Evolutionary conservation across 2,888 invertebrate genomes (phyloP).

Genomic region (Rotaria magnacalcarata): DNA sequence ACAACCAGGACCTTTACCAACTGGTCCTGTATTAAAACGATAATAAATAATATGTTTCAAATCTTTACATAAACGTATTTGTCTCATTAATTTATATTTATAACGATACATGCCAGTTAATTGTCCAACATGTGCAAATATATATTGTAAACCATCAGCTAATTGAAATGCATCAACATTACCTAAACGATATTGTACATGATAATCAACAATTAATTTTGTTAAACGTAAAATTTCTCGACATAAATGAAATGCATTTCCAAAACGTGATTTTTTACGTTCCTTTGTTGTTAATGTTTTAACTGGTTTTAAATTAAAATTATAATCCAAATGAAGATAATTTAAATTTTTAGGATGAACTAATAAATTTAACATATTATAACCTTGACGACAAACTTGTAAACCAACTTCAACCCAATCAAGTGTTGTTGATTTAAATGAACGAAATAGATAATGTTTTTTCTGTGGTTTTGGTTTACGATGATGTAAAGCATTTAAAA

Average conservation of each 20-base stretch:
- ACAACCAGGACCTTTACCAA: slow-evolving; percentile 95
- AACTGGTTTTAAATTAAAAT: slow-evolving; percentile 98
- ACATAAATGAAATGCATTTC: slow-evolving; percentile 89
- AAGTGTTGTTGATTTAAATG: slow-evolving; percentile 96
- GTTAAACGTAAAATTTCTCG: slow-evolving; percentile 96
- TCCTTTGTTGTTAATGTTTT: slow-evolving; percentile 98
- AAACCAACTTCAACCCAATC: slow-evolving; percentile 6
- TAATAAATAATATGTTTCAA: slow-evolving; percentile 98
- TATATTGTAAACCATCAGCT: slow-evolving; percentile 94
- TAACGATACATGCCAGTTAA: slow-evolving; percentile 99
- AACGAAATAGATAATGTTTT: slow-evolving; percentile 91
- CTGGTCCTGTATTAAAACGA: slow-evolving; percentile 94
- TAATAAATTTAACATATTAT: slow-evolving; percentile 87
- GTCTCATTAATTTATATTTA: slow-evolving; percentile 90
- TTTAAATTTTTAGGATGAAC: slow-evolving; percentile 99
- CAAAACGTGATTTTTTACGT: slow-evolving; percentile 82
- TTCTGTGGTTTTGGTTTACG: slow-evolving; percentile 96
- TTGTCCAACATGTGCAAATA: slow-evolving; percentile 98
- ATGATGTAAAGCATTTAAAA: slow-evolving; percentile 92
- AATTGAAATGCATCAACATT: slow-evolving; percentile 90
- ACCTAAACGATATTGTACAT: slow-evolving; percentile 96
- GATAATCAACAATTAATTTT: slow-evolving; percentile 95
- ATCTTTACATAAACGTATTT: slow-evolving; percentile 99
- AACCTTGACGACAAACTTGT: slow-evolving; percentile 84
- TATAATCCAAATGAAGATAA: slow-evolving; percentile 97